Evolutionary conservation across 2,797 vertebrate genomes (phyloP), one percentile per base, ranked within the genome.

Genomic region (Notolepis coatsorum): DNA sequence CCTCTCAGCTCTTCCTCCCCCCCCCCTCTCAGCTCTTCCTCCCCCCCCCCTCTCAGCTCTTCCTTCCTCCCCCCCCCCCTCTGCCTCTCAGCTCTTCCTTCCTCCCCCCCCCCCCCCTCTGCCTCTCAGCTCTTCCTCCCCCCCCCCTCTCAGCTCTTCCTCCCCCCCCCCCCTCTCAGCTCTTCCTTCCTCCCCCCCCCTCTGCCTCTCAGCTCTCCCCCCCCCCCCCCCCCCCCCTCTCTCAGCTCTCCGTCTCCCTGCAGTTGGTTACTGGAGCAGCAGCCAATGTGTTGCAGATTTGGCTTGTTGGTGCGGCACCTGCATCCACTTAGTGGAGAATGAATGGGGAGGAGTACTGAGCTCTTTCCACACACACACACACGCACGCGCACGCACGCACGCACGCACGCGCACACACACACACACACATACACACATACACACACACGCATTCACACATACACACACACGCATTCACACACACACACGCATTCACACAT

Each of bases 271-370:
- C 7, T 8, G 30, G 24, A 24, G 35, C 28, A 57, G 31, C 21
- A 30, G 38, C 1, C 23, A 17, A 39, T 17, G 9, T 56, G 41
- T 25, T 46, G 10, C 30, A 27, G 17, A 60, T 21, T 35, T 55
- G 18, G 5, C 48, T 59, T 59, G 25, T 5, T 28, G 2, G 17
- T n/a, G 33, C 59, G 68, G n/a, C 48, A 61, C 12, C 54, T 72
- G 70, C 56, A 54, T 73, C 38, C 17, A 2, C 43, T 70, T 64
- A 52, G 9, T n/a, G 7, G 52, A 61, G 43, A 31, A 27, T 35
- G 24, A 12, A n/a, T 21, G 52, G 50, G 53, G 43, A 48, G 50
- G 69, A 53, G 45, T 18, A 30, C 27, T 20, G 9, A 2, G 46
- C 55, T 69, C 28, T 63, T 65, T 66, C 15, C 37, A n/a, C 30